Conservation (phyloP, 2,888 invertebrate species). For the Cerastis leucographa region DNA sequence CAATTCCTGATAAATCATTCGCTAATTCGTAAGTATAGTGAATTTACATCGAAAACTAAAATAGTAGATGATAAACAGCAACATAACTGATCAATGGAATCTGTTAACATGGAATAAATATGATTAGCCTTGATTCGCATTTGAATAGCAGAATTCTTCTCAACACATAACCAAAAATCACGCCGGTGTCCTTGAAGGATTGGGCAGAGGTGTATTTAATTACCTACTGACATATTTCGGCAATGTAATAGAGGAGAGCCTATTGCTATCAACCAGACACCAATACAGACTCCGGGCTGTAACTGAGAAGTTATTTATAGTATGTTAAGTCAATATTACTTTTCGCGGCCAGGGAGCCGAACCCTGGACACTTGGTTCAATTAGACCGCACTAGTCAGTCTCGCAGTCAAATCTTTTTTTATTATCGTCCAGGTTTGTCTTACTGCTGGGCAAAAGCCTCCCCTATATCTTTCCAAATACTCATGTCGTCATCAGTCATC, state of each 20-base stretch:
- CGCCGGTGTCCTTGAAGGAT: not conserved
- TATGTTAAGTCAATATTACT: not conserved
- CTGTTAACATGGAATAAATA: not conserved
- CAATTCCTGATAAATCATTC: constrained; percentile 17
- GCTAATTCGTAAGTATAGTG: constrained; percentile 8
- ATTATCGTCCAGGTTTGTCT: not conserved
- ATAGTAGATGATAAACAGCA: not conserved
- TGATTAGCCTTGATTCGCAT: not conserved
- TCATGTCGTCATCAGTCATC: not conserved
- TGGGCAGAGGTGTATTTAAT: not conserved
- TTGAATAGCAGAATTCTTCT: not conserved
- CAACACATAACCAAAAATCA: not conserved
- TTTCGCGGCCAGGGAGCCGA: not conserved
- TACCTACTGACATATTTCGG: not conserved
- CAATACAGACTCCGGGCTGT: not conserved
- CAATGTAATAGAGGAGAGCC: not conserved
- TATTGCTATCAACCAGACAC: not conserved
- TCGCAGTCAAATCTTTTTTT: not conserved
- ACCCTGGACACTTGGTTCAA: not conserved
- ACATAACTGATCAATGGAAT: not conserved
- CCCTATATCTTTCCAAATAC: not conserved
- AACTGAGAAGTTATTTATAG: not conserved
- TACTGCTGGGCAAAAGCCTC: not conserved
- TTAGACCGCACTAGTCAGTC: not conserved
- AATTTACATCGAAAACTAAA: not conserved